Base-by-base conservation (phyloP, 2,113 vertebrate species). In the Brachyistius frenatus region DNA sequence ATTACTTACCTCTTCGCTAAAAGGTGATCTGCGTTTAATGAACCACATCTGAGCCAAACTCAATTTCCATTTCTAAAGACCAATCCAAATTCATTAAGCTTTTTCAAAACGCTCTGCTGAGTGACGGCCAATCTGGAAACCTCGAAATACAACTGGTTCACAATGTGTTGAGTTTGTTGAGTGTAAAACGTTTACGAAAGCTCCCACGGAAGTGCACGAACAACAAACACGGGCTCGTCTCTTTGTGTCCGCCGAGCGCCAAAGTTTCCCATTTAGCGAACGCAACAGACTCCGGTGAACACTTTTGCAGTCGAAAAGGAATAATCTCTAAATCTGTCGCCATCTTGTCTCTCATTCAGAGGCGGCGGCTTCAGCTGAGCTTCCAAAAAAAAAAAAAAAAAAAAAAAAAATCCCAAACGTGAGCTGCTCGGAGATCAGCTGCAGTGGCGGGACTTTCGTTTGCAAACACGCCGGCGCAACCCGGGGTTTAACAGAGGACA, bases 301-400 rank as follows among this genome's bases (percentile, higher is more conserved):
- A 15, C 13, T 49, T 75, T 47, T 63, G 7, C 68, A 47, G 60
- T 60, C 13, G 9, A 66, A 36, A 62, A 2, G 35, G 14, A 13
- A 66, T 54, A 30, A n/a, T 73, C 50, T 39, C 60, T 31, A 30
- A 35, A 78, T 80, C 1, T 49, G 36, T 63, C 61, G 65, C 55
- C 32, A 35, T 47, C 5, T 23, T 41, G 3, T 57, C 8, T 73
- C 35, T 70, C 32, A 32, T 37, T 58, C 10, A 57, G 77, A 86
- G 46, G 57, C 63, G 16, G 11, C 52, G 50, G 44, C 60, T 49
- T 62, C 32, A 41, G 32, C 57, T 16, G n/a, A 16, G 23, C 47
- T 56, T 85, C 61, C 60, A 60, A 78, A 37, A 36, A 41, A 78
- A 53, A 64, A 60, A 78, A 37, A 36, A 41, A 78, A 53, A 15